A percentile compares a stretch with the other conserved stretches of the same genome.
These are phyloP conservation scores for Alitta virens DNA, from an alignment of 2,888 invertebrate genomes.

Conservation along the genomic window DNA sequence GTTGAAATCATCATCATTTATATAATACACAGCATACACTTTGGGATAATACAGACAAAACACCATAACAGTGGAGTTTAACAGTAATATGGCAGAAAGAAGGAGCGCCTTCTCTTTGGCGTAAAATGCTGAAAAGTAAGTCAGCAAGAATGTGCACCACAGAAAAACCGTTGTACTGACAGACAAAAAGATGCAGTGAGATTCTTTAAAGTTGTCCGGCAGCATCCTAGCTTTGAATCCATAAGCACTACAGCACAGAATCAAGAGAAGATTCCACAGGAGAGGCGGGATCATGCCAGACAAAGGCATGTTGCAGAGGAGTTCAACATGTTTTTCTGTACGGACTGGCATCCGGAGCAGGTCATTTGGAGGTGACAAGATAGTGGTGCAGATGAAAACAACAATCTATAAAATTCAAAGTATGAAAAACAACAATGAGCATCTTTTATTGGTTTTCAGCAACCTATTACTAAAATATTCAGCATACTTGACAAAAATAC, in stretches of 20 bases:
- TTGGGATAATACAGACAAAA: conserved; percentile 42
- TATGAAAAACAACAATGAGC: too few relatives aligned
- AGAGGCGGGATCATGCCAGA: conserved; percentile 35
- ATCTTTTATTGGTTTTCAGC: too few relatives aligned
- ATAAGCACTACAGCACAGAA: conserved; percentile 25
- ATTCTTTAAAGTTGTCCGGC: conserved; percentile 25
- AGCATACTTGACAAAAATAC: too few relatives aligned
- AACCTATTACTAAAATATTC: too few relatives aligned
- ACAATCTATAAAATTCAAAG: conserved; percentile 15
- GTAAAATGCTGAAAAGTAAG: conserved; percentile 23
- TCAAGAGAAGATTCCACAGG: conserved; percentile 39
- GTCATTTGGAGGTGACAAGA: conserved; percentile 14
- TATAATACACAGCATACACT: conserved; percentile 69
- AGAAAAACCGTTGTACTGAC: conserved; percentile 21
- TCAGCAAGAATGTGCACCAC: conserved; percentile 22
- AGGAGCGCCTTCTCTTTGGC: conserved; percentile 20
- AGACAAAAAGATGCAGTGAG: conserved; percentile 19
- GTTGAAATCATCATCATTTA: conserved; percentile 11
- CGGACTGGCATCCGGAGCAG: conserved; percentile 33
- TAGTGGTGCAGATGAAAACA: conserved; percentile 1
- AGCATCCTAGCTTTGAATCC: conserved; percentile 20
- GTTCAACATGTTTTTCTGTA: conserved; percentile 36
- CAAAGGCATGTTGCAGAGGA: conserved; percentile 36
- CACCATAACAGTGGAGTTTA: conserved; percentile 37
- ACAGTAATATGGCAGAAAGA: conserved; percentile 32